Percentiles rank a stretch among this genome's conserved stretches.
These are phyloP conservation scores for Anodontia alba DNA, from an alignment of 2,888 invertebrate species.

Conservation along the genomic window DNA sequence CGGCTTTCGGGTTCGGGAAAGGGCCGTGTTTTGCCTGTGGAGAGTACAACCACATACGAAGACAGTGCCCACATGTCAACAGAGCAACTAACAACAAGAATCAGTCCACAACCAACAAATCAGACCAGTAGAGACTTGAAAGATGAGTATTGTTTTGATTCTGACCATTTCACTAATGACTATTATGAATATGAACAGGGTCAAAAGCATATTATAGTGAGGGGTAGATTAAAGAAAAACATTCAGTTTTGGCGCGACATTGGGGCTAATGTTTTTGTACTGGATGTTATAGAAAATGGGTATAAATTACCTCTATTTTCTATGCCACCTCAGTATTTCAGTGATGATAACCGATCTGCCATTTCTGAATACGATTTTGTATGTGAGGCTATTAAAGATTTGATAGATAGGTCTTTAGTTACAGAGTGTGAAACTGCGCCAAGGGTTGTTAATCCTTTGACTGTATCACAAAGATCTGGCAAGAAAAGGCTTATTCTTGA, in stretches of 20 bases:
- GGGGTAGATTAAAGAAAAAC: too few species aligned
- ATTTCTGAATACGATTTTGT: conserved; percentile 2
- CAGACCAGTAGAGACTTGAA: conserved; percentile 1
- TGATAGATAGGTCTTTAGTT: conserved; percentile 10
- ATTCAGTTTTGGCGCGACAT: too few species aligned
- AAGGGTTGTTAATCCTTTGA: conserved; percentile 7
- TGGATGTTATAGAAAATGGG: conserved; percentile 16
- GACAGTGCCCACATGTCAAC: too few species aligned
- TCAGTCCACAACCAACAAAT: neutral
- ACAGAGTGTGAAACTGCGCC: neutral
- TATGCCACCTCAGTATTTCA: neutral
- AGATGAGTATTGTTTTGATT: conserved; percentile 8
- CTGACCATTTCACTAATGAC: too few species aligned
- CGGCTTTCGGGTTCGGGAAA: neutral
- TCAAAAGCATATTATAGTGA: too few species aligned
- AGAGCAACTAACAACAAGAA: neutral
- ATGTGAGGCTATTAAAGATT: conserved; percentile 7
- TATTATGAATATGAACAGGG: too few species aligned
- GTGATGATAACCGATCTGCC: conserved; percentile 9
- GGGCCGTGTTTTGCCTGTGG: neutral
- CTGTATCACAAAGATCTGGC: conserved; percentile 17
- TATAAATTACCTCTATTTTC: conserved; percentile 5
- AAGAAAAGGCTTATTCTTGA: conserved; percentile 24
- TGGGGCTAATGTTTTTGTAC: conserved; percentile 11
- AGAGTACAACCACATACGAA: neutral